These are phyloP conservation scores for Chaenodraco wilsoni DNA, from an alignment of 2,797 vertebrate genomes.

Conservation along the genomic window DNA sequence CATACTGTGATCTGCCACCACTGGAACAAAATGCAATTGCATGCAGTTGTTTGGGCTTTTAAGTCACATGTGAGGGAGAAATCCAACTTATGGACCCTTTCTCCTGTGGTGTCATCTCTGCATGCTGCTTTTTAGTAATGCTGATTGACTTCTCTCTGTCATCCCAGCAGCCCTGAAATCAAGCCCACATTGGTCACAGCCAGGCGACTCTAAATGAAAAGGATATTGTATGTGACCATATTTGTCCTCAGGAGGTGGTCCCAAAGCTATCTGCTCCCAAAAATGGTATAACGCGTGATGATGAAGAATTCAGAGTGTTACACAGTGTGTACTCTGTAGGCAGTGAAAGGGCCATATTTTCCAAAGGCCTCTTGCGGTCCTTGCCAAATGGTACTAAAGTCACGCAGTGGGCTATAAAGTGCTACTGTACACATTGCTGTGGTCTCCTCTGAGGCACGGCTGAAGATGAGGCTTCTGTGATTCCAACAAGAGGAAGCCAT, in stretches of 20 bases:
- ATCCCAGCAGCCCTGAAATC: slow-evolving; percentile 22
- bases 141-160: slow-evolving; percentile 5
- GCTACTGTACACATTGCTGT: slow-evolving; percentile 45
- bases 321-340: slow-evolving; percentile 49
- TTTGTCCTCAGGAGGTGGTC: slow-evolving; percentile 48
- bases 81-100: neutral
- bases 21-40: slow-evolving; percentile 8
- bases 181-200: slow-evolving; percentile 33
- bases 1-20: slow-evolving; percentile 3
- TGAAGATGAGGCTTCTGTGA: slow-evolving; percentile 33
- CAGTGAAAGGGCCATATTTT: slow-evolving; percentile 49
- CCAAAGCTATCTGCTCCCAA: slow-evolving; percentile 36
- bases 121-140: neutral
- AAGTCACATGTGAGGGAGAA: slow-evolving; percentile 2
- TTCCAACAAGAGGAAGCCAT: slow-evolving; percentile 11
- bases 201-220: slow-evolving; percentile 40
- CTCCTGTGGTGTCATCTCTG: slow-evolving; percentile 8
- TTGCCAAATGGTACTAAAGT: slow-evolving; percentile 48
- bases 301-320: slow-evolving; percentile 40
- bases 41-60: neutral
- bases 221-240: slow-evolving; percentile 41
- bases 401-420: slow-evolving; percentile 42
- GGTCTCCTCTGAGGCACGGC: slow-evolving; percentile 20
- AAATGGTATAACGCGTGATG: slow-evolving; percentile 37
- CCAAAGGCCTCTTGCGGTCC: slow-evolving; percentile 23